Evolutionary conservation across 2,888 invertebrate genomes (phyloP).

Genomic region (Melanchra persicariae): DNA sequence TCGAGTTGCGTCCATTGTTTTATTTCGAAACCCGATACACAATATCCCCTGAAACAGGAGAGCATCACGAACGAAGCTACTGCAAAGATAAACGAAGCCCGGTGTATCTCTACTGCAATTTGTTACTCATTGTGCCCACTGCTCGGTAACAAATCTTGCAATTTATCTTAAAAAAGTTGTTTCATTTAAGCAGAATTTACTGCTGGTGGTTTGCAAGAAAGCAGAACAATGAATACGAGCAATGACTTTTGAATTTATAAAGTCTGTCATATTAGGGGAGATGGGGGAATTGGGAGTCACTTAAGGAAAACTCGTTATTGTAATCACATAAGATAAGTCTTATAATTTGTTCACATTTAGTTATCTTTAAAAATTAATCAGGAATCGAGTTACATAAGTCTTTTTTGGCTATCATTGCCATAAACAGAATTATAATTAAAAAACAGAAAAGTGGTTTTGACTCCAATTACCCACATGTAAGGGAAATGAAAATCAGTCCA

Average conservation of each 20-base stretch:
- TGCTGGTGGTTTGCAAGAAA: constrained; percentile 23
- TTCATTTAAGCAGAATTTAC: constrained; percentile 62
- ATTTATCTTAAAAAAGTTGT: constrained; percentile 68
- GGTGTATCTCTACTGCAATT: constrained; percentile 75
- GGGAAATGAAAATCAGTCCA: too few relatives aligned
- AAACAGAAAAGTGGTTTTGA: too few relatives aligned
- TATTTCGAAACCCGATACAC: constrained; percentile 57
- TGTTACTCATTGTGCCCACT: constrained; percentile 77
- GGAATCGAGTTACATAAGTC: too few relatives aligned
- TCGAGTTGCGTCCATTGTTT: constrained; percentile 58
- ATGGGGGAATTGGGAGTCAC: too few relatives aligned
- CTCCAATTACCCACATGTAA: too few relatives aligned
- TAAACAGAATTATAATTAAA: too few relatives aligned
- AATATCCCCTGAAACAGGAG: constrained; percentile 61
- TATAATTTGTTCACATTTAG: too few relatives aligned
- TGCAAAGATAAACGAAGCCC: constrained; percentile 69
- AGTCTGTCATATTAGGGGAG: constrained; percentile 41
- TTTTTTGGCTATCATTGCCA: too few relatives aligned
- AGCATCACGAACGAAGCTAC: constrained; percentile 64
- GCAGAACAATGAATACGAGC: constrained; percentile 45
- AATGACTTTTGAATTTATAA: constrained; percentile 55
- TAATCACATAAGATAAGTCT: too few relatives aligned
- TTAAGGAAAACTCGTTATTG: too few relatives aligned
- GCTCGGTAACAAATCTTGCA: constrained; percentile 62
- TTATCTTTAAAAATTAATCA: too few relatives aligned